Evolutionary conservation across 2,888 invertebrate species (phyloP).

Genomic region (Protula sp.): DNA sequence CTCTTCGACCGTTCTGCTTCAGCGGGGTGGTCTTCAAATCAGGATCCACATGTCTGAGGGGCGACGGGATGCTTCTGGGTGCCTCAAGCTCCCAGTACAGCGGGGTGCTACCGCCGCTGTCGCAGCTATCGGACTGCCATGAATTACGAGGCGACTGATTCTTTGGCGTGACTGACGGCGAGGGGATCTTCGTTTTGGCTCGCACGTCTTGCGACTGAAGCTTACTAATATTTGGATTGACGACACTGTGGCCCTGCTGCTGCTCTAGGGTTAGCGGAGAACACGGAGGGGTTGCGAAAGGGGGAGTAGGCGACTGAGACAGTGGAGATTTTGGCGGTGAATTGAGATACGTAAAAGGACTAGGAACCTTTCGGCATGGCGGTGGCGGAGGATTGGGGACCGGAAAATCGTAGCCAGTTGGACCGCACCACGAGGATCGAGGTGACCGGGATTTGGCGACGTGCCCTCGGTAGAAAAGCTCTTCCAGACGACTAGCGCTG

Average conservation of each 20-base stretch:
- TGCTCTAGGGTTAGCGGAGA: not conserved
- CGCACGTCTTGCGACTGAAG: not conserved
- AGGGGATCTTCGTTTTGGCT: not conserved
- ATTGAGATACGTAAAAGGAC: not conserved
- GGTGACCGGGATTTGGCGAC: not conserved
- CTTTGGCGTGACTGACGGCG: not conserved
- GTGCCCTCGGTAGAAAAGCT: not conserved
- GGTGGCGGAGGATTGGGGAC: not conserved
- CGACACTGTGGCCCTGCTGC: not conserved
- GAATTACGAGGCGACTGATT: not conserved
- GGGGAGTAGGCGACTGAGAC: not conserved
- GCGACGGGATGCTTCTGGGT: not conserved
- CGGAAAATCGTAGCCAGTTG: no score
- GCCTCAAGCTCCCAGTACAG: slow-evolving; percentile 7
- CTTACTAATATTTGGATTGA: not conserved
- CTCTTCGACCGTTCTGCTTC: not conserved
- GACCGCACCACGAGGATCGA: not conserved
- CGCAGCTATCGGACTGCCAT: not conserved
- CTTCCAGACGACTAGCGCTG: not conserved
- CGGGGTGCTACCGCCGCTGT: not conserved
- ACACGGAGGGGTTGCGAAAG: not conserved
- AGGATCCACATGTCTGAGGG: not conserved
- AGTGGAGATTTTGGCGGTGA: not conserved
- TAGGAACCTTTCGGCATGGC: not conserved
- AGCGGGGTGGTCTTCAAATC: not conserved